phyloP scores from a whole-genome alignment of 1,140 invertebrate species.

The Apis florea region DNA sequence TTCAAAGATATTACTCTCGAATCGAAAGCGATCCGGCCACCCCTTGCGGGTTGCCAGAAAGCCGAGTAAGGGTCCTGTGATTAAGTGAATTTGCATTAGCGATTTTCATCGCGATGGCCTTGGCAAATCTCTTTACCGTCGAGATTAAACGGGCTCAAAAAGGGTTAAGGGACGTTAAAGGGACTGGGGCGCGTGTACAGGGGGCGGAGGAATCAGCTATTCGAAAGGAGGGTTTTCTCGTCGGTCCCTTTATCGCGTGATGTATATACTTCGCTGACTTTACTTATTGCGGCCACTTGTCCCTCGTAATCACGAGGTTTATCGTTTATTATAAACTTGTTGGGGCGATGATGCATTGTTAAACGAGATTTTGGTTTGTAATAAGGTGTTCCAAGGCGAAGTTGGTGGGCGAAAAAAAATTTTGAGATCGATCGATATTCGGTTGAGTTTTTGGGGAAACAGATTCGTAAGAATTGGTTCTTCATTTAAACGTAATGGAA shows the following conservation, averaged over 20 bases:
- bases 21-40: background rate
- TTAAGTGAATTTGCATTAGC: conserved; percentile 64
- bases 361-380: too few relatives aligned
- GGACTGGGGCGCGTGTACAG: conserved; percentile 41
- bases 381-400: too few relatives aligned
- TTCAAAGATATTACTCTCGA: background rate
- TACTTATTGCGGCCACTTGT: background rate
- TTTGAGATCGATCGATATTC: too few relatives aligned
- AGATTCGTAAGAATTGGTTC: too few relatives aligned
- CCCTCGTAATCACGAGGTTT: background rate
- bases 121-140: conserved; percentile 52
- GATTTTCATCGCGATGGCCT: conserved; percentile 61
- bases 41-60: background rate
- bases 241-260: background rate
- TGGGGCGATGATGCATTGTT: background rate
- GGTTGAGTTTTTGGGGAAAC: too few relatives aligned
- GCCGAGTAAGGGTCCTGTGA: conserved; percentile 23
- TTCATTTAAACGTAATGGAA: too few relatives aligned
- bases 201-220: conserved; percentile 9
- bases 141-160: conserved; percentile 58
- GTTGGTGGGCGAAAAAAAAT: too few relatives aligned
- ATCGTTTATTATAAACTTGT: background rate
- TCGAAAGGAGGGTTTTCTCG: conserved; percentile 1
- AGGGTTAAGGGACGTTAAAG: conserved; percentile 59
- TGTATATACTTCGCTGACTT: background rate